Evolutionary conservation across 1,140 invertebrate species (phyloP).

Genomic region (Capitella teleta): DNA sequence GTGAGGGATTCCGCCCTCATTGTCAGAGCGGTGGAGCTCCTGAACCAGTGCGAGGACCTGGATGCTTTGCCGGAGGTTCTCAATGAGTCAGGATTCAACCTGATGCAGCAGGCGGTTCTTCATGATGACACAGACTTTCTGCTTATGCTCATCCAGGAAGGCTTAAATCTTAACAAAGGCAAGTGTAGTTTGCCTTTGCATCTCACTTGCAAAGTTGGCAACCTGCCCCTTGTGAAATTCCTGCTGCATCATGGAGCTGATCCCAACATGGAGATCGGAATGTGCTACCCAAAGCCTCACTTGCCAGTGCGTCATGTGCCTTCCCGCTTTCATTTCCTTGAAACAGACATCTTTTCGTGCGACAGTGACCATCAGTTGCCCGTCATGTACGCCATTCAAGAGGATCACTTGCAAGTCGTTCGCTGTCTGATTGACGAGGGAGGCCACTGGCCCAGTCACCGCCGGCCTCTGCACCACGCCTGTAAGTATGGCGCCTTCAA

Average conservation of each 20-base stretch:
- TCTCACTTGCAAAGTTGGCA: slow-evolving; percentile 24
- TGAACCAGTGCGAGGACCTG: slow-evolving; percentile 6
- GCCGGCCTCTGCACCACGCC: slow-evolving; percentile 21
- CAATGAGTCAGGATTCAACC: slow-evolving; percentile 4
- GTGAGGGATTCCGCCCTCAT: not conserved
- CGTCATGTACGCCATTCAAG: slow-evolving; percentile 11
- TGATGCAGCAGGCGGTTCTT: slow-evolving; percentile 7
- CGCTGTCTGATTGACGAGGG: slow-evolving; percentile 15
- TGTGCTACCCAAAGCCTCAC: slow-evolving; percentile 31
- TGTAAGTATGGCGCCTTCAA: slow-evolving; percentile 23
- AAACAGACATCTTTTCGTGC: slow-evolving; percentile 20
- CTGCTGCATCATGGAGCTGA: slow-evolving; percentile 20
- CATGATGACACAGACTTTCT: slow-evolving; percentile 1
- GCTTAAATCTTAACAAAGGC: slow-evolving; percentile 11
- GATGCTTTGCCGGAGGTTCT: slow-evolving; percentile 1
- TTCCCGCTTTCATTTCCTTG: slow-evolving; percentile 20
- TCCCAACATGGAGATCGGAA: slow-evolving; percentile 15
- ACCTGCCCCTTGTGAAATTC: slow-evolving; percentile 19
- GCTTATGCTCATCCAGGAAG: slow-evolving; percentile 15
- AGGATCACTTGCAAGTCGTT: slow-evolving; percentile 22
- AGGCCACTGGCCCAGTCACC: slow-evolving; percentile 3
- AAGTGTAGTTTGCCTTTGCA: slow-evolving; percentile 28
- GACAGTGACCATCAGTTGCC: slow-evolving; percentile 10
- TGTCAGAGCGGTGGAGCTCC: not conserved
- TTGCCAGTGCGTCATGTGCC: slow-evolving; percentile 14